Evolutionary conservation across 1,140 invertebrate genomes (phyloP).

Genomic region (Lordiphosa clarofinis): DNA sequence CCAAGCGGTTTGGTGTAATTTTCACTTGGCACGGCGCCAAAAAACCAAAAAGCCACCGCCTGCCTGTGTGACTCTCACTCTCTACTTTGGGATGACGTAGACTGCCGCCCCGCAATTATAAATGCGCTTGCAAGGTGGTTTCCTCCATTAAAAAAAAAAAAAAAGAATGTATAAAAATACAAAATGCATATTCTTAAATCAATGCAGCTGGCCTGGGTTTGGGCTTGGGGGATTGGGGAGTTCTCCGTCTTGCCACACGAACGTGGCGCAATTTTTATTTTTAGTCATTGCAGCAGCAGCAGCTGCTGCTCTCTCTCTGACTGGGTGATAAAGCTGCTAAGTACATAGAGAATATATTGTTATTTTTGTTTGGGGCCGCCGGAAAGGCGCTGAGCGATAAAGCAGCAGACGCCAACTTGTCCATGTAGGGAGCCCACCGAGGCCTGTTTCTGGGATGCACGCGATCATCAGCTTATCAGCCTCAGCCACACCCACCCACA

Average conservation of each 20-base stretch:
- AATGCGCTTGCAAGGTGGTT: constrained; percentile 38
- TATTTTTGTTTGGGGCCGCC: too few species aligned
- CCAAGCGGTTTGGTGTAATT: not conserved
- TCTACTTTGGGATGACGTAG: not conserved
- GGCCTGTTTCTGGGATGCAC: too few species aligned
- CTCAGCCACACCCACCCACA: too few species aligned
- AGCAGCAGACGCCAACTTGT: too few species aligned
- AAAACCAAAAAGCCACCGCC: constrained; percentile 20
- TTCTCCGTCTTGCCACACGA: constrained; percentile 12
- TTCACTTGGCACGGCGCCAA: constrained; percentile 30
- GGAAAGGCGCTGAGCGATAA: too few species aligned
- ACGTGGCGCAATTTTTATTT: constrained; percentile 42
- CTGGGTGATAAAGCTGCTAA: constrained; percentile 16
- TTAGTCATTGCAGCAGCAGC: constrained; percentile 38
- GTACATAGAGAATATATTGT: constrained; percentile 1
- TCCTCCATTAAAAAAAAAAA: constrained; percentile 25
- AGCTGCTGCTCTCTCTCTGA: constrained; percentile 14
- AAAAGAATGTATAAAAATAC: constrained; percentile 42
- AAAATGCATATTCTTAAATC: constrained; percentile 23
- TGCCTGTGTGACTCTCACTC: constrained; percentile 14
- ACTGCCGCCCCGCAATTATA: too few species aligned
- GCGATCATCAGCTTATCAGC: too few species aligned
- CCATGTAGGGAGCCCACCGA: too few species aligned
- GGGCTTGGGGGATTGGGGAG: not conserved
- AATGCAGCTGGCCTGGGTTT: constrained; percentile 31